Evolutionary conservation across 1,140 invertebrate species (phyloP).

Genomic region (Goniozus legneri): DNA sequence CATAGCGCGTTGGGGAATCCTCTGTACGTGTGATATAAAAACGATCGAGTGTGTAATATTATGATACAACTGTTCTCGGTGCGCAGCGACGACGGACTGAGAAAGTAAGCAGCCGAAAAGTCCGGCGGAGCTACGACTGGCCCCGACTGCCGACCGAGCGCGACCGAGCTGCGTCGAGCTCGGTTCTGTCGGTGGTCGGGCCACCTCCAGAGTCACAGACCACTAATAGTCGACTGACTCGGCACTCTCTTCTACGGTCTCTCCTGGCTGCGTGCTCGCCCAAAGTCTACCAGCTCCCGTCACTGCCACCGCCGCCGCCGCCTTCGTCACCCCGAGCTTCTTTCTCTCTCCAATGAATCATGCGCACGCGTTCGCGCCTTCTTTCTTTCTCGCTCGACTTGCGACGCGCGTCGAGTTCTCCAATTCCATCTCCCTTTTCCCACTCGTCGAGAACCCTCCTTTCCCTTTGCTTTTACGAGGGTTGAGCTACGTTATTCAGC

Average conservation of each 20-base stretch:
- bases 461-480: background rate
- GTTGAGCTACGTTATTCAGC: slow-evolving; percentile 34
- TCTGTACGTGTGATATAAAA: background rate
- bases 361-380: slow-evolving; percentile 10
- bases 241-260: background rate
- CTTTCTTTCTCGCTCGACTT: background rate
- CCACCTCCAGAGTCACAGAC: slow-evolving; percentile 31
- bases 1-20: slow-evolving; percentile 21
- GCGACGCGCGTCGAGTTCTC: background rate
- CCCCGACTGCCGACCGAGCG: slow-evolving; percentile 30
- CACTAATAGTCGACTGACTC: slow-evolving; percentile 34
- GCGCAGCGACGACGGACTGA: slow-evolving; percentile 16
- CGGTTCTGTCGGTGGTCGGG: slow-evolving; percentile 31
- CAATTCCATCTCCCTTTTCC: background rate
- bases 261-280: background rate
- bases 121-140: slow-evolving; percentile 15
- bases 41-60: slow-evolving; percentile 1
- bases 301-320: too few relatives aligned
- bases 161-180: slow-evolving; percentile 31
- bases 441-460: background rate
- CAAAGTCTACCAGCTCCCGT: background rate
- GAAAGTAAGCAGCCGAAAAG: slow-evolving; percentile 2
- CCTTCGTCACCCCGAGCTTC: background rate
- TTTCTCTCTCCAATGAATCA: background rate
- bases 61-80: slow-evolving; percentile 8